A percentile compares a stretch with the other conserved stretches of the same genome.
These are phyloP conservation scores for Hydrotaea diabolus DNA, from an alignment of 2,888 invertebrate genomes.

Conservation along the genomic window DNA sequence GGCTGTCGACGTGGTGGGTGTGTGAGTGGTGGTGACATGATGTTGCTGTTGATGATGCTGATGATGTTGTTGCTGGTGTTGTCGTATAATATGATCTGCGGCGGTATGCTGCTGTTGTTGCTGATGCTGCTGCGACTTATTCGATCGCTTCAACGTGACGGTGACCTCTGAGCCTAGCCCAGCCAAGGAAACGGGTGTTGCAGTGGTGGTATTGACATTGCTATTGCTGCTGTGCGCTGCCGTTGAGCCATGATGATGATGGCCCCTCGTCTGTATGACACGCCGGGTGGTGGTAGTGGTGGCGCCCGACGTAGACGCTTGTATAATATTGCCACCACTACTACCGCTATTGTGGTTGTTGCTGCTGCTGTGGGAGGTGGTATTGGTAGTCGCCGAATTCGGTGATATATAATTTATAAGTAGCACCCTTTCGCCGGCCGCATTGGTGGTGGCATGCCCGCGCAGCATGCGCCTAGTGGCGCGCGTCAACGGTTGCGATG, in stretches of 20 bases:
- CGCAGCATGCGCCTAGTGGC: constrained; percentile 74
- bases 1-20: constrained; percentile 68
- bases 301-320: constrained; percentile 71
- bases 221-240: constrained; percentile 12
- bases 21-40: constrained; percentile 63
- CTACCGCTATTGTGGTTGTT: constrained; percentile 27
- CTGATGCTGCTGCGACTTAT: constrained; percentile 68
- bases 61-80: constrained; percentile 65
- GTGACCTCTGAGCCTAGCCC: constrained; percentile 78
- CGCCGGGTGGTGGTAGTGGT: constrained; percentile 66
- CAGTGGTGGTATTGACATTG: constrained; percentile 49
- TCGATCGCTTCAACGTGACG: constrained; percentile 75
- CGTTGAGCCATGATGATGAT: constrained; percentile 32
- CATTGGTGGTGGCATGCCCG: constrained; percentile 77
- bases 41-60: constrained; percentile 66
- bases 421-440: constrained; percentile 76
- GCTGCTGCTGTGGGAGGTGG: constrained; percentile 65
- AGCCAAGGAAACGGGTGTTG: constrained; percentile 76
- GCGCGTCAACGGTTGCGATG: constrained; percentile 54
- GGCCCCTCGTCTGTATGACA: constrained; percentile 69
- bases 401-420: constrained; percentile 78
- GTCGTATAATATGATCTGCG: constrained; percentile 79
- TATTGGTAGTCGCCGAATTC: constrained; percentile 65
- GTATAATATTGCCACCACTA: constrained; percentile 69
- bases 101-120: constrained; percentile 68